Base-by-base conservation (phyloP, 2,113 vertebrate species). In the Eulacestoma nigropectus region DNA sequence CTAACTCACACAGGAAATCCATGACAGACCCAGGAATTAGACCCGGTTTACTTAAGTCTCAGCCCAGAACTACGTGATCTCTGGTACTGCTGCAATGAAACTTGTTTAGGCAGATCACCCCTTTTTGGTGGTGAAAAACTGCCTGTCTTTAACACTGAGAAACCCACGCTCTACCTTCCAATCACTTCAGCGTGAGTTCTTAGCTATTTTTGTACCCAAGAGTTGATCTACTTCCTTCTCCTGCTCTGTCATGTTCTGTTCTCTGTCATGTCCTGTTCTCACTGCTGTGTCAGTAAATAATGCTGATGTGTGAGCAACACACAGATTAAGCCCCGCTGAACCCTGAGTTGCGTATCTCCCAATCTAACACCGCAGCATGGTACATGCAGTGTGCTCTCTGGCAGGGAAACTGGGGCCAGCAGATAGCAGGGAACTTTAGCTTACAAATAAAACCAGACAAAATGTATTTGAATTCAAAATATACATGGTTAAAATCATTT, bases 221-320 rank as follows among this genome's bases (percentile, higher is more conserved):
- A 44, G 41, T 64, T 86, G 13, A 77, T 83, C 68, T 44, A 6
- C 57, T 95, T 96, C 94, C 84, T 87, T 84, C 94, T 95, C 14
- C 30, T 87, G 73, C 60, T 64, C 64, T 37, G 9, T 56, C 15
- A 1, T 23, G 35, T 63, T 35, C 63, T 46, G 57, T 92, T 93
- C 92, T 94, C 52, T 62, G 37, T 42, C 19, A 2, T 42, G 46
- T 57, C 39, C 77, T 57, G 74, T 91, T 94, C 92, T 93, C 67
- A 16, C 50, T 88, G 46, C 70, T 70, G 11, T 10, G 46, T 33
- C 94, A 80, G 32, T 32, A 85, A 93, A 83, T 55, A 85, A 32
- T 83, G 67, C 75, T 88, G 85, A 80, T 62, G 41, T 55, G 44
- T 27, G 59, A 69, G 46, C 46, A 65, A 56, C 5, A 23, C 4